These are phyloP conservation scores for Hipparchia semele DNA, from an alignment of 2,888 invertebrate species.

Conservation along the genomic window DNA sequence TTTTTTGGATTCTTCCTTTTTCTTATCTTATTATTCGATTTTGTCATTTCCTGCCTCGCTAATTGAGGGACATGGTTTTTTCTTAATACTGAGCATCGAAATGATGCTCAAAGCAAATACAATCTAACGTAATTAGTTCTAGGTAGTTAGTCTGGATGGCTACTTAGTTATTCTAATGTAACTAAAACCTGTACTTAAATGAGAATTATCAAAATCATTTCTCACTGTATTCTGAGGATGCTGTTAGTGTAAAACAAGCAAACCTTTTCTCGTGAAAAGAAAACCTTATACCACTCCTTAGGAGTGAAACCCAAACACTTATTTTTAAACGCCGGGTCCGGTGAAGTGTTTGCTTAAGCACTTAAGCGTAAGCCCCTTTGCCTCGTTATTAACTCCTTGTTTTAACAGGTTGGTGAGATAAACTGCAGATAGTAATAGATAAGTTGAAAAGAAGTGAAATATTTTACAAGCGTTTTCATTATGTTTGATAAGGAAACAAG, in stretches of 20 bases:
- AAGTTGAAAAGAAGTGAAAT: neutral
- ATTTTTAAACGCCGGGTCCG: conserved; percentile 21
- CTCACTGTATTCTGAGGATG: neutral
- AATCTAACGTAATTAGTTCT: too few relatives aligned
- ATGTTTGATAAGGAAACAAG: too few relatives aligned
- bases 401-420: conserved; percentile 4
- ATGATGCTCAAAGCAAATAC: too few relatives aligned
- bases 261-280: neutral
- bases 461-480: neutral
- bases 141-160: too few relatives aligned
- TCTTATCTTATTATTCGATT: too few relatives aligned
- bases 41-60: neutral
- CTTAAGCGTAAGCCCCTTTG: conserved; percentile 12
- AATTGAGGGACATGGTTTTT: too few relatives aligned
- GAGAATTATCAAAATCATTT: neutral
- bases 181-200: too few relatives aligned
- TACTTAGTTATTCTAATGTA: too few relatives aligned
- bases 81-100: too few relatives aligned
- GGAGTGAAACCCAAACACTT: conserved; percentile 17
- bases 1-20: too few relatives aligned
- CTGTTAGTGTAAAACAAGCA: neutral
- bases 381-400: conserved; percentile 15
- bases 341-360: conserved; percentile 16
- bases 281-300: neutral
- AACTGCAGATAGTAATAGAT: neutral